Evolutionary conservation across 92 coral and sea anemone genomes (phyloP).

Genomic region (Micromussa lordhowensis): DNA sequence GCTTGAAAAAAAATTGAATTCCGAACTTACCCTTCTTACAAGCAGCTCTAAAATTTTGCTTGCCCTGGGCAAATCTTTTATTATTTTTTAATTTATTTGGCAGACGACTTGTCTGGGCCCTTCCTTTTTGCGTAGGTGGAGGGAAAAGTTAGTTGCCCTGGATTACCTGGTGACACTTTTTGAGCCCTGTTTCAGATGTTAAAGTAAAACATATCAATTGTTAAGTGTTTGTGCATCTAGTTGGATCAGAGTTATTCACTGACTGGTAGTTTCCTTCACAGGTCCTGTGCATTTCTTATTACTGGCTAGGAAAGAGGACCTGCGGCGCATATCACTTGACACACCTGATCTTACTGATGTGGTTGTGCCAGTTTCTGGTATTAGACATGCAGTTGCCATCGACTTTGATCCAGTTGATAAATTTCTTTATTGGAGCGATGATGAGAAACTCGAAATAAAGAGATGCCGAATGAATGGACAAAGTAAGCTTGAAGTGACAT

Average conservation of each 20-base stretch:
- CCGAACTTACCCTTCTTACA: no score
- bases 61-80: no score
- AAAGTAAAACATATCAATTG: neutral
- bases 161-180: no score
- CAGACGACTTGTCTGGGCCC: no score
- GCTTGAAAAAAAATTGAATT: no score
- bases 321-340: conserved; percentile 90
- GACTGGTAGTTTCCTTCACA: conserved; percentile 15
- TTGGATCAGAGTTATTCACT: neutral
- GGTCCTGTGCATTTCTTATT: conserved; percentile 90
- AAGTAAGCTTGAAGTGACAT: conserved; percentile 41
- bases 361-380: conserved; percentile 84
- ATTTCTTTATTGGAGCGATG: conserved; percentile 95
- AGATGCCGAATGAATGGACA: conserved; percentile 83
- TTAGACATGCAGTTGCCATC: conserved; percentile 84
- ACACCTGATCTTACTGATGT: conserved; percentile 92
- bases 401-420: conserved; percentile 96
- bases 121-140: no score
- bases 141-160: no score
- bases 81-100: no score
- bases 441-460: conserved; percentile 69
- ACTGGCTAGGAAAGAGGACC: conserved; percentile 82
- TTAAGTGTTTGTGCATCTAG: no score
- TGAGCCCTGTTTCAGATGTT: no score
- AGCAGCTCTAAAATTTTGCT: no score